Evolutionary conservation across 2,113 vertebrate genomes (phyloP), one percentile per base, ranked within the genome.

Genomic region (Pardalotus punctatus): DNA sequence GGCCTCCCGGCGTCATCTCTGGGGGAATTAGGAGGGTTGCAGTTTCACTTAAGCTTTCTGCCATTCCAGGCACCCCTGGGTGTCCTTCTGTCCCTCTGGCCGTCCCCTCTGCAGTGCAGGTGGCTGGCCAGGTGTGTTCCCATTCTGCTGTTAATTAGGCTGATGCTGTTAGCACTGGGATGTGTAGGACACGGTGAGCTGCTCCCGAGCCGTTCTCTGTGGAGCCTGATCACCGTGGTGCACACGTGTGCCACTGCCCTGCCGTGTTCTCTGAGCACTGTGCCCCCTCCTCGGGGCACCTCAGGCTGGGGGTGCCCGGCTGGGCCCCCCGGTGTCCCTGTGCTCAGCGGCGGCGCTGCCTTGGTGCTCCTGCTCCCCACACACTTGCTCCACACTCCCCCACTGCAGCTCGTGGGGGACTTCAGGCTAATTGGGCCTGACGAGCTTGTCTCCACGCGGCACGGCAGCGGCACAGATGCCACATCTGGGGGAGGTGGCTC

Each of bases 401-500:
- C 0, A 1, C 85, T 6, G 23, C 3, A 12, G 88, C 94, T 86
- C 8, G 0, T 31, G 50, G 61, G 53, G 66, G 40, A 54, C 27
- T 56, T 94, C 86, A 79, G 66, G 17, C 88, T 96, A 96, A 96
- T 72, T 47, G 85, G 83, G 77, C 36, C 86, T 95, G 96, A 97
- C 50, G 66, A 90, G 82, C 11, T 72, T 61, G 83, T 87, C 85
- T 56, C 76, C 53, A 43, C 1, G 1, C 6, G 2, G 90, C 42
- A 10, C 1, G 3, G 45, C 4, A 4, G 62, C 1, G 6, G 36
- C 78, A 71, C 84, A 65, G 66, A 62, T 90, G 84, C 64, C 89
- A 66, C 64, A 42, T 61, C 73, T 36, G 9, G 33, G 35, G 45
- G 51, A 88, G 67, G 58, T 42, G 85, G 80, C 65, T 92, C 60